Base-by-base conservation (phyloP, 2,113 vertebrate genomes). In the Sturnira hondurensis region DNA sequence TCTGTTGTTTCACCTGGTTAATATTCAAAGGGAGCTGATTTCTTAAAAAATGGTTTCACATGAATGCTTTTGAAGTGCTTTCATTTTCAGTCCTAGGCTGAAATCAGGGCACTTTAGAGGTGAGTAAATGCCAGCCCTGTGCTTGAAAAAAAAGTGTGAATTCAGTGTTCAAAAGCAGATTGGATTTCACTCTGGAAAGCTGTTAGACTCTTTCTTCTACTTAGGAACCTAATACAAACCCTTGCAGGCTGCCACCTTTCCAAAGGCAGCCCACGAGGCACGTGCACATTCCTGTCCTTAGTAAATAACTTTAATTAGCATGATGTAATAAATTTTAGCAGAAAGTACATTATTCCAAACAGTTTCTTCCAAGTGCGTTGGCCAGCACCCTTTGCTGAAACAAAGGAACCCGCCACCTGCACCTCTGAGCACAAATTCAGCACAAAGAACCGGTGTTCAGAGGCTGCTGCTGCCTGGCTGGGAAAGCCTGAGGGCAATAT, bases 371-470 rank as follows among this genome's bases (percentile, higher is more conserved):
- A 91, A 84, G 28, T 13, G 9, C 41, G 6, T 73, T 92, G 15
- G 36, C 45, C 0, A 2, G 80, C 26, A 84, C 47, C 54, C 8
- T 92, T 94, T 71, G 15, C 54, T 86, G 61, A 94, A 78, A 96
- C 89, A 95, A 96, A 88, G 73, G 47, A 88, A 70, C 24, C n/a
- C 70, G 41, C 74, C 96, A 94, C 81, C 77, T 83, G 77, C 45
- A 47, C 20, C 61, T 45, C 65, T 73, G 74, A 92, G 74, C 52
- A 86, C 68, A 86, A 24, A 67, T 54, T 83, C 78, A 73, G 80
- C 76, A 97, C 90, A 96, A 96, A 96, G 81, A 56, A 9, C 78
- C 33, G 82, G 47, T 95, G 92, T 97, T 83, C 85, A 14, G 47
- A 91, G 89, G 47, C 84, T 77, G 52, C 58, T 90, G n/a, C 65